These are phyloP conservation scores for Eupithecia subfuscata DNA, from an alignment of 2,888 invertebrate genomes.

Conservation along the genomic window DNA sequence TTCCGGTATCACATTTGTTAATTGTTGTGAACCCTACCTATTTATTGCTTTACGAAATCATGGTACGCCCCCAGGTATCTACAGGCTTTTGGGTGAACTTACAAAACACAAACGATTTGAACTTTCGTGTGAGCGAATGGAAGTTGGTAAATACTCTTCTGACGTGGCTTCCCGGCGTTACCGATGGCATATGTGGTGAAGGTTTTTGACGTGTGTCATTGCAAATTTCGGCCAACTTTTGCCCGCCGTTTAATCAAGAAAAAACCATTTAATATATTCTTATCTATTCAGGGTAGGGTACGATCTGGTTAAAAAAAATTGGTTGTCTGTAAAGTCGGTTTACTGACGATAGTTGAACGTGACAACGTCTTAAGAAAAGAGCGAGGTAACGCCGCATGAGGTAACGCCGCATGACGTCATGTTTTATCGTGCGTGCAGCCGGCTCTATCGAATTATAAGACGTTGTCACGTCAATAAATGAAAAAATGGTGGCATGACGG, in stretches of 20 bases:
- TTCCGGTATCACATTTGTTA: not conserved
- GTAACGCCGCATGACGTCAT: too few species aligned
- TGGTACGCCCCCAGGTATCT: not conserved
- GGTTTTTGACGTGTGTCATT: not conserved
- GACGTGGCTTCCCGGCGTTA: not conserved
- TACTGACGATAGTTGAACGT: too few species aligned
- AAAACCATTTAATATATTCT: not conserved
- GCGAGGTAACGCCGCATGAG: too few species aligned
- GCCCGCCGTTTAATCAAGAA: not conserved
- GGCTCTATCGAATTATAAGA: too few species aligned
- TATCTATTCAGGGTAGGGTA: too few species aligned
- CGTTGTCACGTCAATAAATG: too few species aligned
- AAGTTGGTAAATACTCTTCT: constrained; percentile 1
- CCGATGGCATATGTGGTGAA: not conserved
- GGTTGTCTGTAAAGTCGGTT: too few species aligned
- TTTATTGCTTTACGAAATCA: not conserved
- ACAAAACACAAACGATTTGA: not conserved
- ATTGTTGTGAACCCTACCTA: not conserved
- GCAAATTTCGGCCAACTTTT: not conserved
- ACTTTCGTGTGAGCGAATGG: not conserved
- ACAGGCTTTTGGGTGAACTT: not conserved
- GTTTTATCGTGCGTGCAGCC: too few species aligned
- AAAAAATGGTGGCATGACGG: too few species aligned
- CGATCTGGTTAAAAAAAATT: too few species aligned
- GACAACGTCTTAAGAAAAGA: too few species aligned